These are phyloP conservation scores for Melanotaenia maccullochi DNA, from an alignment of 2,797 vertebrate genomes.

Conservation along the genomic window DNA sequence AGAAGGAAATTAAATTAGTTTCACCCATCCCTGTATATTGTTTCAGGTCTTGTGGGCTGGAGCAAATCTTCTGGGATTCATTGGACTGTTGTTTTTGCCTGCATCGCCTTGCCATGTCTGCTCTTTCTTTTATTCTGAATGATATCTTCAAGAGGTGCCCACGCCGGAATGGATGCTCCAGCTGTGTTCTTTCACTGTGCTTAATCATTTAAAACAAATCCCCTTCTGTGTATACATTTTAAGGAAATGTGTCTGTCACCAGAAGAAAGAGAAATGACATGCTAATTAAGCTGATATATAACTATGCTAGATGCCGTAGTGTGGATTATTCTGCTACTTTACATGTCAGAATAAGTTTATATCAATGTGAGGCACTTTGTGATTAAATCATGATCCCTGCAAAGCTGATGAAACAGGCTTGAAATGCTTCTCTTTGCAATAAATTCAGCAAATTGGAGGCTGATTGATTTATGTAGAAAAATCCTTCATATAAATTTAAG, in stretches of 20 bases:
- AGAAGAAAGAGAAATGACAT: no score
- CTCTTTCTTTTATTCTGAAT: conserved; percentile 23
- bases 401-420: neutral
- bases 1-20: conserved; percentile 9
- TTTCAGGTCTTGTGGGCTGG: conserved; percentile 9
- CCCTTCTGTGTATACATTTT: neutral
- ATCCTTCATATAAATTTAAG: no score
- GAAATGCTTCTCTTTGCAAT: neutral
- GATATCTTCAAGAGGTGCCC: neutral
- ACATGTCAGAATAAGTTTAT: neutral
- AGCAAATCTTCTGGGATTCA: neutral
- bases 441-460: no score
- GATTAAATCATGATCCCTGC: neutral
- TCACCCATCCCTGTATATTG: conserved; percentile 7
- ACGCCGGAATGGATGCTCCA: neutral
- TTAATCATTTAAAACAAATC: conserved; percentile 9
- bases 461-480: no score
- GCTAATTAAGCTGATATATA: neutral
- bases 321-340: no score
- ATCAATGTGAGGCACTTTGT: neutral
- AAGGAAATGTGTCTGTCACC: neutral
- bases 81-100: conserved; percentile 5
- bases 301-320: no score
- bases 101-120: neutral
- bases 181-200: neutral